These are phyloP conservation scores for Casuarius casuarius DNA, from an alignment of 2,113 vertebrate species.

Conservation along the genomic window DNA sequence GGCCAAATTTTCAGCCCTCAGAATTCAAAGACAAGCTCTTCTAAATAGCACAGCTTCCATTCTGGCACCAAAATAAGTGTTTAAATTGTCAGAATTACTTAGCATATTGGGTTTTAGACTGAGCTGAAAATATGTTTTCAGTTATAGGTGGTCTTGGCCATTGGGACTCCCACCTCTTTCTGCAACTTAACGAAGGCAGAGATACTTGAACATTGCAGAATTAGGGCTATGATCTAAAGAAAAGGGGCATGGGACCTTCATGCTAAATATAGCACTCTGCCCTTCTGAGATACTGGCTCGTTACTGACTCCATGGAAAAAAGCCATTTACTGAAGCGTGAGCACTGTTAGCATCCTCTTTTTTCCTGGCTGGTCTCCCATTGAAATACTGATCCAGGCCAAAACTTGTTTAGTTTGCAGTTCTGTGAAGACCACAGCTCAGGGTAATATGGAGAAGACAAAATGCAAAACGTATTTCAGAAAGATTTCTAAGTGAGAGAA, in stretches of 20 bases:
- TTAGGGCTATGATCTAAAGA: not conserved
- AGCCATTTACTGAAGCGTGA: not conserved
- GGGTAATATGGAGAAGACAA: not conserved
- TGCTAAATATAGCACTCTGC: not conserved
- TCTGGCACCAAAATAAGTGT: not conserved
- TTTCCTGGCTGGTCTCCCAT: not conserved
- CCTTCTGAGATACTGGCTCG: not conserved
- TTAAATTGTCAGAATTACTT: not conserved
- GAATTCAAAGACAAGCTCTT: not conserved
- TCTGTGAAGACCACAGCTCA: not conserved
- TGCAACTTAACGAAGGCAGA: not conserved
- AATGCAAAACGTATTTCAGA: not conserved
- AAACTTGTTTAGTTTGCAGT: not conserved
- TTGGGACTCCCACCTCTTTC: not conserved
- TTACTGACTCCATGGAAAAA: not conserved
- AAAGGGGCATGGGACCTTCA: not conserved
- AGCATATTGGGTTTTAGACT: not conserved
- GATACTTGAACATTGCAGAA: not conserved
- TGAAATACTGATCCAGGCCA: not conserved
- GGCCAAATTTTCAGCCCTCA: not conserved
- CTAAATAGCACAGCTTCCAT: not conserved
- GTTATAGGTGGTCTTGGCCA: not conserved
- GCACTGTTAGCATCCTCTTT: rapidly evolving
- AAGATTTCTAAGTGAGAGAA: not conserved
- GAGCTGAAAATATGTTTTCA: not conserved